Conservation (phyloP, 2,113 vertebrate genomes). For the Gavia stellata region DNA sequence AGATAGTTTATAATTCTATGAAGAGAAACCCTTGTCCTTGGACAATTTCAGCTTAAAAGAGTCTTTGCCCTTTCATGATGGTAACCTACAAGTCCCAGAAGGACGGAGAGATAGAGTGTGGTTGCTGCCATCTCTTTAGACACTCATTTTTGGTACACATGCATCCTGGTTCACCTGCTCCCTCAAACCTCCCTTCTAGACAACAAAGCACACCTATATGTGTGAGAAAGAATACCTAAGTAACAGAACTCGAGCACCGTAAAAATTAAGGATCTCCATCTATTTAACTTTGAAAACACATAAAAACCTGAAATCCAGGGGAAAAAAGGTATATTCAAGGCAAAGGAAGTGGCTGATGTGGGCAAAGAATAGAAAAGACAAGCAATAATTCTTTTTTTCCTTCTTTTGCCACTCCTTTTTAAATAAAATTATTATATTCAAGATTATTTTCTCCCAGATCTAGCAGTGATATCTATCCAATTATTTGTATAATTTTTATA, state of each 20-base stretch:
- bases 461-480: background rate
- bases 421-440: background rate
- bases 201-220: background rate
- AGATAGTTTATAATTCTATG: background rate
- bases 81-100: background rate
- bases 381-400: background rate
- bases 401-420: background rate
- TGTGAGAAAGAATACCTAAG: background rate
- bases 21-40: background rate
- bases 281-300: background rate
- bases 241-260: background rate
- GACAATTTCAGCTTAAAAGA: background rate
- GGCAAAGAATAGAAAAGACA: background rate
- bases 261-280: background rate
- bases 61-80: background rate
- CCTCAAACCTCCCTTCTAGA: background rate
- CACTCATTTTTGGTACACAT: background rate
- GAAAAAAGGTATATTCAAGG: background rate
- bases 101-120: fast-evolving
- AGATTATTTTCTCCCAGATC: background rate
- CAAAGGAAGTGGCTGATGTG: background rate
- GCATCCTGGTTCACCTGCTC: background rate
- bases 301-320: background rate
- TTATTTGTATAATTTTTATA: background rate
- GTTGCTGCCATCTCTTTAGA: background rate